phyloP scores from a whole-genome alignment of 2,113 vertebrate genomes.

The Cepphus grylle region DNA sequence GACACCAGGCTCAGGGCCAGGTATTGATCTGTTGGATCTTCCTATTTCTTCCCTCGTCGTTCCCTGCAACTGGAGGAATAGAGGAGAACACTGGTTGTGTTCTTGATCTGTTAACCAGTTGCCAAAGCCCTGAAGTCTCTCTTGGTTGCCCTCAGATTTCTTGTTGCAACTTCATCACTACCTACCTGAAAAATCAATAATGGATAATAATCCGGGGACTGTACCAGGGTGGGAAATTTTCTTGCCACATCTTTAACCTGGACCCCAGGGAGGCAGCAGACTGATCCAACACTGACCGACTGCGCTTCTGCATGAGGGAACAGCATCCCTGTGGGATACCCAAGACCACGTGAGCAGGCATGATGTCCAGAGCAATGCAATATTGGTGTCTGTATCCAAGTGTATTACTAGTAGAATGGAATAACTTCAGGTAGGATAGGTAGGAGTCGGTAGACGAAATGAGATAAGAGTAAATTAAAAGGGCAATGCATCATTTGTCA shows the following conservation, averaged over 20 bases:
- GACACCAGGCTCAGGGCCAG: neutral
- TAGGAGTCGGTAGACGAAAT: neutral
- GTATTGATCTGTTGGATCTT: neutral
- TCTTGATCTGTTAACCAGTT: neutral
- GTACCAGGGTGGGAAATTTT: neutral
- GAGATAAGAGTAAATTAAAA: neutral
- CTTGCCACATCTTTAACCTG: neutral
- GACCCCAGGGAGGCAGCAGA: neutral
- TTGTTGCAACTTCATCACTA: neutral
- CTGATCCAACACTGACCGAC: neutral
- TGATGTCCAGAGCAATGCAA: neutral
- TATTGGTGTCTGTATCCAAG: neutral
- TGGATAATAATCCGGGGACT: neutral
- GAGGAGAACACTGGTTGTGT: neutral
- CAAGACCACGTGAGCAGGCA: neutral
- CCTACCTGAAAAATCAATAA: neutral
- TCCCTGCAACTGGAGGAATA: neutral
- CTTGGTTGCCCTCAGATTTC: neutral
- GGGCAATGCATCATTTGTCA: neutral
- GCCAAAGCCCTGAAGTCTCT: neutral
- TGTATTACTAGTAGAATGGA: neutral
- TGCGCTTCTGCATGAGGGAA: neutral
- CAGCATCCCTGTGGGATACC: neutral
- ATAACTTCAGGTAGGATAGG: neutral
- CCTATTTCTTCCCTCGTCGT: neutral